Conservation (phyloP, 2,888 invertebrate species). For the Drepanosiphum platanoidis region DNA sequence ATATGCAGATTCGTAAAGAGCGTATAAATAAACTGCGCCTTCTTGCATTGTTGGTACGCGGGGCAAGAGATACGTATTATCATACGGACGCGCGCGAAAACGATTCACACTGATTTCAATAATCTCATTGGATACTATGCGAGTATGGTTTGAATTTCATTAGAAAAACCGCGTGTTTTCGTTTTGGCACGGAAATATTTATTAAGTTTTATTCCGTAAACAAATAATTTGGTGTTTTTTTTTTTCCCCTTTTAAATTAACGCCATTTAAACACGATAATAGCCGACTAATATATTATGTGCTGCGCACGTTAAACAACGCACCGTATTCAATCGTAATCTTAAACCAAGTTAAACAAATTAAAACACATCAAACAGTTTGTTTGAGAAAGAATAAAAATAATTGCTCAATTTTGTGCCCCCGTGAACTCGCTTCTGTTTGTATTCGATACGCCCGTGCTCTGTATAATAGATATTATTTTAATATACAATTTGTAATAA, state of each 20-base stretch:
- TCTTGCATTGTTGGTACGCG: background rate
- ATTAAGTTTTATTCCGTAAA: background rate
- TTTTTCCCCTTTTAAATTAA: no score
- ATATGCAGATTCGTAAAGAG: no score
- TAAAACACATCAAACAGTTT: conserved; percentile 2
- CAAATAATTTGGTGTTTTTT: no score
- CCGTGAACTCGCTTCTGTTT: background rate
- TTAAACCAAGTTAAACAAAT: background rate
- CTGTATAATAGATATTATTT: background rate
- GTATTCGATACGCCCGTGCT: conserved; percentile 26
- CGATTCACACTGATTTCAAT: no score
- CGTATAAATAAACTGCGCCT: background rate
- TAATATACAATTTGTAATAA: background rate
- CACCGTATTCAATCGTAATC: background rate
- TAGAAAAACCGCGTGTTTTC: background rate
- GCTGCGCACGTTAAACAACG: background rate
- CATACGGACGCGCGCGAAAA: background rate
- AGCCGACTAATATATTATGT: background rate
- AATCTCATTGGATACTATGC: background rate
- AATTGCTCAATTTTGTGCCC: conserved; percentile 41
- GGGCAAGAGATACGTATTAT: background rate
- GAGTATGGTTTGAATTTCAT: no score
- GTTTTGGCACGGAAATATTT: background rate
- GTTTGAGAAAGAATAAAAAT: background rate
- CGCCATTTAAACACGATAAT: conserved; percentile 41